phyloP scores from a whole-genome alignment of 1,140 invertebrate genomes.

The Calephelis virginiensis region DNA sequence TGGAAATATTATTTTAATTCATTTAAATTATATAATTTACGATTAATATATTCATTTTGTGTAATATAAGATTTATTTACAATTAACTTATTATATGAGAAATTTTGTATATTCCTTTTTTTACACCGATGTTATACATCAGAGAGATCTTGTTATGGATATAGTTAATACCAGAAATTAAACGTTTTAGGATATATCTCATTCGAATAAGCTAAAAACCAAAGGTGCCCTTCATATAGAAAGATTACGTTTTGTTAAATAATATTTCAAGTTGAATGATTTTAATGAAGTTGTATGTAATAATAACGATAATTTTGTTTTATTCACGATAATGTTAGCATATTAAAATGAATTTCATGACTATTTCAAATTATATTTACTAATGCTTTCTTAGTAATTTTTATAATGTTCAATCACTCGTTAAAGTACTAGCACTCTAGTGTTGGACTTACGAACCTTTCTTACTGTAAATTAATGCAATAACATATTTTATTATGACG shows the following conservation, averaged over 20 bases:
- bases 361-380: conserved; percentile 78
- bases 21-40: conserved; percentile 59
- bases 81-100: conserved; percentile 67
- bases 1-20: conserved; percentile 64
- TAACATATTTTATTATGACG: conserved; percentile 48
- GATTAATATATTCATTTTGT: conserved; percentile 66
- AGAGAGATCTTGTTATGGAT: conserved; percentile 70
- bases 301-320: conserved; percentile 75
- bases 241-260: conserved; percentile 78
- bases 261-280: conserved; percentile 78
- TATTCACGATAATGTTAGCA: conserved; percentile 74
- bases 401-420: conserved; percentile 76
- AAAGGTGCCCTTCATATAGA: conserved; percentile 81
- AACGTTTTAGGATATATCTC: conserved; percentile 75
- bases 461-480: conserved; percentile 65
- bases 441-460: conserved; percentile 70
- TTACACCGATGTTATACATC: conserved; percentile 63
- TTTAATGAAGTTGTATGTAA: conserved; percentile 76
- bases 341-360: conserved; percentile 76
- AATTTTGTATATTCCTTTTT: conserved; percentile 63
- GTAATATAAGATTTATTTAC: conserved; percentile 77
- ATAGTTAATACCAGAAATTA: conserved; percentile 73
- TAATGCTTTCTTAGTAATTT: conserved; percentile 76
- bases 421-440: conserved; percentile 76
- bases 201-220: conserved; percentile 80